phyloP scores from a whole-genome alignment of 2,113 vertebrate species.

The Myrmecophaga tridactyla region DNA sequence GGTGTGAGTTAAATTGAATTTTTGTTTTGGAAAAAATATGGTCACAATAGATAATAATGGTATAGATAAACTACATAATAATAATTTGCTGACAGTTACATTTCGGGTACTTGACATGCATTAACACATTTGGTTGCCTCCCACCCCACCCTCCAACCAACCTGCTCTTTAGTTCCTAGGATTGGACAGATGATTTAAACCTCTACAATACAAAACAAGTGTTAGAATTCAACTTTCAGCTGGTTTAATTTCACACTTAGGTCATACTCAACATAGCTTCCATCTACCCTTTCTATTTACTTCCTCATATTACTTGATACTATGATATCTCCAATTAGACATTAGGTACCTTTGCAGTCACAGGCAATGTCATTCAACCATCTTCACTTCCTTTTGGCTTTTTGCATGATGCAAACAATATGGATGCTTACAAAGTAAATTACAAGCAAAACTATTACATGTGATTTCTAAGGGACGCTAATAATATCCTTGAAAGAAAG shows the following conservation, averaged over 20 bases:
- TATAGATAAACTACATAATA: not conserved
- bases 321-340: not conserved
- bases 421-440: not conserved
- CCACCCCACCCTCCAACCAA: not conserved
- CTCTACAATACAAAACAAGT: not conserved
- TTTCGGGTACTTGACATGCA: not conserved
- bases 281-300: not conserved
- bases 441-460: not conserved
- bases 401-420: not conserved
- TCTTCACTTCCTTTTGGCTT: not conserved
- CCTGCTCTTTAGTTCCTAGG: not conserved
- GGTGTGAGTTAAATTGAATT: not conserved
- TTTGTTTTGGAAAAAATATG: conserved; percentile 1
- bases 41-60: not conserved
- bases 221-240: not conserved
- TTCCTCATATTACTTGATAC: not conserved
- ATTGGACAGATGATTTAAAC: not conserved
- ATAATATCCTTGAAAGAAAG: not conserved
- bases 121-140: not conserved
- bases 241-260: not conserved
- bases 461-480: not conserved
- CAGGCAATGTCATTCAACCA: not conserved
- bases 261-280: not conserved
- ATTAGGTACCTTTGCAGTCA: not conserved
- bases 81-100: not conserved